phyloP scores from a whole-genome alignment of 2,797 vertebrate species.

The Halcyon chelicuti region DNA sequence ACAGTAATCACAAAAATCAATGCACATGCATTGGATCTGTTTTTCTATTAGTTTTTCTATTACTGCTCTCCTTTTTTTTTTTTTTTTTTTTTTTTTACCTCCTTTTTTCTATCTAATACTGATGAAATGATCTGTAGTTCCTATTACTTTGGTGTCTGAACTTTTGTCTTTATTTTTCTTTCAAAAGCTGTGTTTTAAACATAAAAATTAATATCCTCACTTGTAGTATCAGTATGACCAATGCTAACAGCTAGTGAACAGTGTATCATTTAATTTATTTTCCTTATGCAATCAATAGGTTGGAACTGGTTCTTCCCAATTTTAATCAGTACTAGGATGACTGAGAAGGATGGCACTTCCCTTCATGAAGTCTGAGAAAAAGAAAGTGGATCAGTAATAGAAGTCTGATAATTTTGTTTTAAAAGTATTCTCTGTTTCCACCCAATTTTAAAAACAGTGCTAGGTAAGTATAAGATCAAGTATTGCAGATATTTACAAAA shows the following conservation, averaged over 20 bases:
- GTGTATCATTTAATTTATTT: neutral
- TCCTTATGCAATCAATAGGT: slow-evolving; percentile 40
- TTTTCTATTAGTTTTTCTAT: slow-evolving; percentile 55
- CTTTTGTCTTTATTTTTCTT: slow-evolving; percentile 50
- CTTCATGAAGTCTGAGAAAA: neutral
- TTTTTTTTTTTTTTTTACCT: neutral
- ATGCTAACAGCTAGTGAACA: neutral
- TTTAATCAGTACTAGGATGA: slow-evolving; percentile 5
- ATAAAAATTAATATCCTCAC: slow-evolving; percentile 23
- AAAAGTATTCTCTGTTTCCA: neutral
- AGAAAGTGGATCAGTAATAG: neutral
- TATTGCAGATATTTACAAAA: slow-evolving; percentile 1
- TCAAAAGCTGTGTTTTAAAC: neutral
- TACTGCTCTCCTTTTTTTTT: slow-evolving; percentile 25
- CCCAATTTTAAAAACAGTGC: neutral
- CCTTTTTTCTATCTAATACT: slow-evolving; percentile 47
- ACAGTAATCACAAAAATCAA: slow-evolving; percentile 64
- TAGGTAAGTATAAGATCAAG: neutral
- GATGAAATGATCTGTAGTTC: slow-evolving; percentile 13
- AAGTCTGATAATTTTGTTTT: slow-evolving; percentile 9
- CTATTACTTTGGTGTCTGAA: neutral
- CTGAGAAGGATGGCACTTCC: slow-evolving; percentile 15
- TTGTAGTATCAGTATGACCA: neutral
- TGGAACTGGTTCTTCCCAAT: slow-evolving; percentile 19
- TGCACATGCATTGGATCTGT: neutral